Conservation (phyloP, 2,888 invertebrate species). For the Drosophila rubida region DNA sequence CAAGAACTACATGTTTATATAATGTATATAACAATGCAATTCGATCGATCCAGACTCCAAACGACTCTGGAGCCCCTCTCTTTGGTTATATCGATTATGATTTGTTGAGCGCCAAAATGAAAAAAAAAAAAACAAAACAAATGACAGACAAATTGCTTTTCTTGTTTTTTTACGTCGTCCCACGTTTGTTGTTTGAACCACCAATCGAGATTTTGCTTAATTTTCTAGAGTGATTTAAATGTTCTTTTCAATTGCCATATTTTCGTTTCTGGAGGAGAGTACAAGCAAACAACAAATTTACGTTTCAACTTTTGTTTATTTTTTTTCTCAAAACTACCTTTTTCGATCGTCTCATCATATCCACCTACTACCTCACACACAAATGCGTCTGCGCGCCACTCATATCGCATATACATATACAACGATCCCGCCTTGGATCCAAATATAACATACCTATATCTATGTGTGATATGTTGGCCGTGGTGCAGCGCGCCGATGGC, state of each 20-base stretch:
- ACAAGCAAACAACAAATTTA: constrained; percentile 48
- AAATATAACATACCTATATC: constrained; percentile 11
- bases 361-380: constrained; percentile 69
- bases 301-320: constrained; percentile 64
- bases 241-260: constrained; percentile 35
- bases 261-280: constrained; percentile 30
- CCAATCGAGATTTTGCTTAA: constrained; percentile 33
- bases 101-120: constrained; percentile 5
- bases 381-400: constrained; percentile 48
- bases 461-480: constrained; percentile 44
- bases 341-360: constrained; percentile 79
- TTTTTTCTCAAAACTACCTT: constrained; percentile 60
- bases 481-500: constrained; percentile 79
- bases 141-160: constrained; percentile 70
- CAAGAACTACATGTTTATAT: background rate
- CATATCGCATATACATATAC: constrained; percentile 34
- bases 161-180: constrained; percentile 57
- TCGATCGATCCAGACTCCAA: constrained; percentile 1
- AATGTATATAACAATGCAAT: background rate
- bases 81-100: constrained; percentile 10
- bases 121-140: too few relatives aligned
- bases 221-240: constrained; percentile 39
- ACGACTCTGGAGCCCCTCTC: background rate
- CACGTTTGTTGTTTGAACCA: constrained; percentile 11
- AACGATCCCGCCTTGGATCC: constrained; percentile 11